phyloP scores from a whole-genome alignment of 2,797 vertebrate genomes.

The Cryptoblepharus egeriae region DNA sequence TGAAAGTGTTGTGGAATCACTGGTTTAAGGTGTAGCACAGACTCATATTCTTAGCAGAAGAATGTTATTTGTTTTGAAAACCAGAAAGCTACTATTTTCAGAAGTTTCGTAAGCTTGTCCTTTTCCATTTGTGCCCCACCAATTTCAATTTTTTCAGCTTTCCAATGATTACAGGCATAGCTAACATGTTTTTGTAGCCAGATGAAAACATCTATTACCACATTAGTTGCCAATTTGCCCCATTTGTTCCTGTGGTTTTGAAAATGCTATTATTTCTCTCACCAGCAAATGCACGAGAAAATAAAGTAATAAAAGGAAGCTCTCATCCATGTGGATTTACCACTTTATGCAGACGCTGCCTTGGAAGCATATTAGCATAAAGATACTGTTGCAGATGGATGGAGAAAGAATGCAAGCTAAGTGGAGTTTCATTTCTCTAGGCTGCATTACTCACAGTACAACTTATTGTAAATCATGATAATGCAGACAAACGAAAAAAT shows the following conservation, averaged over 20 bases:
- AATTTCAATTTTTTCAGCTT: not conserved
- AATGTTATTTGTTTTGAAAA: not conserved
- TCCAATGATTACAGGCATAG: not conserved
- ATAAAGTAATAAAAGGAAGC: conserved; percentile 18
- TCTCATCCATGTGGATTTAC: accelerated
- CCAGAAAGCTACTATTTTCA: not conserved
- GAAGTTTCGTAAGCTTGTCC: not conserved
- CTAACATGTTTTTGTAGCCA: not conserved
- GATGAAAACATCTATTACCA: conserved; percentile 4
- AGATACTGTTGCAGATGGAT: conserved; percentile 6
- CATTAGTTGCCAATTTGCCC: conserved; percentile 29
- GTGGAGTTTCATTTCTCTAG: conserved; percentile 50
- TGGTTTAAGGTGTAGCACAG: not conserved
- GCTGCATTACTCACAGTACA: conserved; percentile 35
- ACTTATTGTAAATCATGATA: conserved; percentile 31
- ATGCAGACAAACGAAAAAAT: conserved; percentile 35
- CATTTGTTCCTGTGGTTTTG: conserved; percentile 1
- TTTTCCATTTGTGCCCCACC: not conserved
- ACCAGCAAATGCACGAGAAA: not conserved
- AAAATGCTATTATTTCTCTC: conserved; percentile 23
- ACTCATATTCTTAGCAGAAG: not conserved
- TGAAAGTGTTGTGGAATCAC: not conserved
- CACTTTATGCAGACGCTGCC: not conserved
- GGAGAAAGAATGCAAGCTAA: conserved; percentile 30
- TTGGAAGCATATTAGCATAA: conserved; percentile 13